Evolutionary conservation across 2,797 vertebrate genomes (phyloP), one percentile per base, ranked within the genome.

Genomic region (Melanotaenia boesemani): DNA sequence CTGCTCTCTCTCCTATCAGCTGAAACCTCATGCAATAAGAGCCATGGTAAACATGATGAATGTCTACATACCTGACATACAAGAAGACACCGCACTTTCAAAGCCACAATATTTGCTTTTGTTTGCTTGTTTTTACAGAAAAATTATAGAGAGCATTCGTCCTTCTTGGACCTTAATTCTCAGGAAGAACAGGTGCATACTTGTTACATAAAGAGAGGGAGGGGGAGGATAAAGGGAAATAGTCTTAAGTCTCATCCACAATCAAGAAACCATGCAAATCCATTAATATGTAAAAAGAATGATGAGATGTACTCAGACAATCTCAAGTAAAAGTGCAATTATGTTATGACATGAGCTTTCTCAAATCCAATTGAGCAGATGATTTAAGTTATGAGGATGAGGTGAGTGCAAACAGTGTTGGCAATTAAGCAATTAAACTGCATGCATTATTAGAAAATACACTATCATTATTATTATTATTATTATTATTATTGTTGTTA

Each of bases 181-280:
- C 50, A 56, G 59, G 32, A 2, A 15, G 39, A 79, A 65, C 79
- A 86, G 34, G 79, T 41, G 39, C 26, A 58, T 30, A 79, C 81
- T 71, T 72, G 81, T 74, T 48, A 41, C 41, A 66, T 26, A 52
- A 76, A 63, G 32, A 77, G n/a, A 67, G 30, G 32, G 15, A 16
- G 9, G 36, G 26, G 34, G 37, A 62, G 32, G 44, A 55, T 72
- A 37, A 32, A 34, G 41, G 57, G 70, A 37, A 16, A 63, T 28
- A 69, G 70, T 83, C 72, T 81, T 80, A 72, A 83, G 67, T 74
- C 82, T 84, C 62, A 77, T 74, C 56, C 70, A 63, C 74, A 85
- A 84, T 77, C 60, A 80, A 41, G 36, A 60, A 62, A 89, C 88
- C 72, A 85, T 81, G 81, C 76, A 88, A 89, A 88, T 89, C 83